Conservation (phyloP, 2,113 vertebrate genomes). For the Genyomyrus donnyi region DNA sequence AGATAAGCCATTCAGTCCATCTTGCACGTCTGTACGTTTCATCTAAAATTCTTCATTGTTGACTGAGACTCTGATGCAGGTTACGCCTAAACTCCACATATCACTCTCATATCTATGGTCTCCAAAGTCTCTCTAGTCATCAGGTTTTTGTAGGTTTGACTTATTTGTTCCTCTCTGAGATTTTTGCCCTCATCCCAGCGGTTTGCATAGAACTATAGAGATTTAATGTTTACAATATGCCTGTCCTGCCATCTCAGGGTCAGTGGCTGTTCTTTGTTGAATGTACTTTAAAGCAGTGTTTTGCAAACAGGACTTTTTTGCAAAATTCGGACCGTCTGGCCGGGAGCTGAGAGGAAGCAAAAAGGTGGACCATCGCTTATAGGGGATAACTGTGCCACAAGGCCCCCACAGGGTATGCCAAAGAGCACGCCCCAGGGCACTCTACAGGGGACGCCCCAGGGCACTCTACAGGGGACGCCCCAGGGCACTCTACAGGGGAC, state of each 20-base stretch:
- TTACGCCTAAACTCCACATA: background rate
- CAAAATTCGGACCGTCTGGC: too few relatives aligned
- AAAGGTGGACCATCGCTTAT: background rate
- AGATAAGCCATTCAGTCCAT: background rate
- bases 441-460: accelerated
- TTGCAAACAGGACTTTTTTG: background rate
- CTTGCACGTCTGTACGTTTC: background rate
- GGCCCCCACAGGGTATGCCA: background rate
- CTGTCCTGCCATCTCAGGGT: background rate
- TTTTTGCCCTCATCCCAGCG: background rate
- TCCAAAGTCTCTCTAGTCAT: background rate
- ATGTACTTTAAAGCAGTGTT: background rate
- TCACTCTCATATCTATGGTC: background rate
- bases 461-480: too few relatives aligned
- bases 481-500: background rate
- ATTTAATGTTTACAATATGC: background rate
- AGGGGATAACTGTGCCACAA: background rate
- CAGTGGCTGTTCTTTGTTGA: background rate
- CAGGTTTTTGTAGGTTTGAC: background rate
- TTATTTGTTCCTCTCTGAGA: background rate
- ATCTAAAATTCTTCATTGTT: background rate
- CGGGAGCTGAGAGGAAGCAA: background rate
- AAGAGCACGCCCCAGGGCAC: background rate
- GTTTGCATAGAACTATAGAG: background rate
- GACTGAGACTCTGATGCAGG: background rate